Evolutionary conservation across 1,140 invertebrate genomes (phyloP).

Genomic region (Rhagoletis zephyria): DNA sequence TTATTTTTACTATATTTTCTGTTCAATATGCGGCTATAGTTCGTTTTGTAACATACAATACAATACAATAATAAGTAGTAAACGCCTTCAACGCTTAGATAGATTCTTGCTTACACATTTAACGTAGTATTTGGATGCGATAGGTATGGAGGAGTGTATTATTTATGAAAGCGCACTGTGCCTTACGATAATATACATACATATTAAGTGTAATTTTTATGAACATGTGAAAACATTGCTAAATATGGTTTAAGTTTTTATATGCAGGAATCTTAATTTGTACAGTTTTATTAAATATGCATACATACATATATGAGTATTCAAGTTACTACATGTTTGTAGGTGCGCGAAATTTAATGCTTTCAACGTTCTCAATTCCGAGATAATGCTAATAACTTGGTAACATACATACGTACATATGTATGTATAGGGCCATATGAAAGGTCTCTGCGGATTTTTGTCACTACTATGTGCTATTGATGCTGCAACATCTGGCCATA

Average conservation of each 20-base stretch:
- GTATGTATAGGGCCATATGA: too few relatives aligned
- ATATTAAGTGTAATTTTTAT: neutral
- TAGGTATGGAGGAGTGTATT: neutral
- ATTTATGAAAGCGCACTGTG: too few relatives aligned
- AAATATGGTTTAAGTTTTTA: neutral
- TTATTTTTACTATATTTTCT: neutral
- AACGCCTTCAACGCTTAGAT: conserved; percentile 41
- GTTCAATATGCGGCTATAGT: conserved; percentile 45
- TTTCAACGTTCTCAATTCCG: too few relatives aligned
- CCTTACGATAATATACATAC: neutral
- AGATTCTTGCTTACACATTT: conserved; percentile 17
- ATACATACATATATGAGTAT: neutral
- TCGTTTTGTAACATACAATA: conserved; percentile 46
- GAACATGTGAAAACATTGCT: neutral
- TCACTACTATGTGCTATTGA: too few relatives aligned
- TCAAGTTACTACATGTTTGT: too few relatives aligned
- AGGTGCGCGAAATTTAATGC: too few relatives aligned
- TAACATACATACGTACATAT: too few relatives aligned
- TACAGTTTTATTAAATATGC: neutral
- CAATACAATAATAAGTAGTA: conserved; percentile 43
- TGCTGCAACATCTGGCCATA: too few relatives aligned
- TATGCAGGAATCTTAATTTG: conserved; percentile 17
- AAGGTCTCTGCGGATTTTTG: too few relatives aligned
- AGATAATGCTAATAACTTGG: too few relatives aligned
- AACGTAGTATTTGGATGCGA: conserved; percentile 4